Conservation (phyloP, 2,113 vertebrate species). For the Alligator mississippiensis region DNA sequence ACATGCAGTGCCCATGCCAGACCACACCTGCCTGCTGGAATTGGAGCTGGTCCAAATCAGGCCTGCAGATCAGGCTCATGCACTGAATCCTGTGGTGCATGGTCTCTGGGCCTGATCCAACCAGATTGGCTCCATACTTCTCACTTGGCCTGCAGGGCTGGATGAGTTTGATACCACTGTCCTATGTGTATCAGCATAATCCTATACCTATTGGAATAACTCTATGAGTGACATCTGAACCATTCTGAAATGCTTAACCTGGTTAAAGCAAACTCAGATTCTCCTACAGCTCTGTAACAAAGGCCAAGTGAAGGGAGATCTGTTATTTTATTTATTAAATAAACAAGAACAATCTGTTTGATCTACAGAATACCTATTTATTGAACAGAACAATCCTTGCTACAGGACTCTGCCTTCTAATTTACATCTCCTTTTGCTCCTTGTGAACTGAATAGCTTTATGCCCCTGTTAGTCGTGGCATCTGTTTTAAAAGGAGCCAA, state of each 20-base stretch:
- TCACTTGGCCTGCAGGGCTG: no score
- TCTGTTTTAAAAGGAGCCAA: neutral
- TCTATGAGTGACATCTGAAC: neutral
- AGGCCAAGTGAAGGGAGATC: neutral
- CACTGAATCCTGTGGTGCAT: no score
- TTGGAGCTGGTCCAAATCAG: no score
- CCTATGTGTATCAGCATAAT: no score
- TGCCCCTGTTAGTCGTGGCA: neutral
- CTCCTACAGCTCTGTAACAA: neutral
- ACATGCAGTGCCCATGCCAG: no score
- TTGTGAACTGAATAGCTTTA: neutral
- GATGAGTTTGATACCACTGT: no score
- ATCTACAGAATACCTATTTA: neutral
- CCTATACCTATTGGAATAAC: neutral
- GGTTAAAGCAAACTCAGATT: neutral
- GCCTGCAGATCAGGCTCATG: no score
- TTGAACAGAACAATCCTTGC: neutral
- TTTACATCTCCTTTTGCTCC: neutral
- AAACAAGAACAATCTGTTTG: neutral
- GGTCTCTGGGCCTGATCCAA: no score
- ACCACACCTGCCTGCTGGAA: no score
- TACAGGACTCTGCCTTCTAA: fast-evolving
- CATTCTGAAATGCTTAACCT: constrained; percentile 2
- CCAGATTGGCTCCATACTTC: no score
- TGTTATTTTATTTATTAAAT: neutral